Percentiles rank a stretch among this genome's conserved stretches.
Conservation (phyloP, 2,888 invertebrate species). For the Dryocosmus kuriphilus region DNA sequence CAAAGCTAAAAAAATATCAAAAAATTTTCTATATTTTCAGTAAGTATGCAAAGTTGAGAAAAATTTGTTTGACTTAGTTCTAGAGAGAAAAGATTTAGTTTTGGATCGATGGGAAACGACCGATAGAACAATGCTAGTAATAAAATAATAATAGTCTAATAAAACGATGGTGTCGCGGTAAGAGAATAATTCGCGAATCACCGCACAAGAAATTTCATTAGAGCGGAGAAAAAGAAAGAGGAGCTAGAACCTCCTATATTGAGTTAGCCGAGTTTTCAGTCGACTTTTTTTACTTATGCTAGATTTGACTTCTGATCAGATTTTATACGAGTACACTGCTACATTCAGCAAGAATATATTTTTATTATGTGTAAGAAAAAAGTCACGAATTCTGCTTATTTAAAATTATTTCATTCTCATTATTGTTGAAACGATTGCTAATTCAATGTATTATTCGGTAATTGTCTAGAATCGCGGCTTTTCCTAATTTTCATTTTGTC, state of each 20-base stretch:
- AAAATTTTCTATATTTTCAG: too few relatives aligned
- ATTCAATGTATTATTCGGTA: neutral
- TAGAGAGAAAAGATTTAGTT: neutral
- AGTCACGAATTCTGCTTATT: neutral
- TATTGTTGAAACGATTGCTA: neutral
- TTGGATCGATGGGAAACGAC: neutral
- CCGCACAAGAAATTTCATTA: constrained; percentile 75
- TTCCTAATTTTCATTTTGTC: too few relatives aligned
- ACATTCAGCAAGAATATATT: neutral
- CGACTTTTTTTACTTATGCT: constrained; percentile 67
- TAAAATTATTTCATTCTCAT: neutral
- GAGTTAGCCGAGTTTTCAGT: constrained; percentile 74
- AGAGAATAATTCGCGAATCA: constrained; percentile 72
- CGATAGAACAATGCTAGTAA: neutral
- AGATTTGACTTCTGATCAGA: constrained; percentile 57
- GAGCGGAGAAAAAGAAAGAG: constrained; percentile 67
- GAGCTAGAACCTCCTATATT: constrained; percentile 68
- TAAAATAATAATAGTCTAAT: constrained; percentile 18
- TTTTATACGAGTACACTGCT: neutral
- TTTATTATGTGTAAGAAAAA: neutral
- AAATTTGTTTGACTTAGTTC: neutral
- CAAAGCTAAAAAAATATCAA: too few relatives aligned
- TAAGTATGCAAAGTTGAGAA: too few relatives aligned
- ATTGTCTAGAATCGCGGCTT: too few relatives aligned
- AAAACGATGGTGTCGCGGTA: constrained; percentile 55